These are phyloP conservation scores for Lepidurus arcticus DNA, from an alignment of 1,140 invertebrate genomes.

Conservation along the genomic window DNA sequence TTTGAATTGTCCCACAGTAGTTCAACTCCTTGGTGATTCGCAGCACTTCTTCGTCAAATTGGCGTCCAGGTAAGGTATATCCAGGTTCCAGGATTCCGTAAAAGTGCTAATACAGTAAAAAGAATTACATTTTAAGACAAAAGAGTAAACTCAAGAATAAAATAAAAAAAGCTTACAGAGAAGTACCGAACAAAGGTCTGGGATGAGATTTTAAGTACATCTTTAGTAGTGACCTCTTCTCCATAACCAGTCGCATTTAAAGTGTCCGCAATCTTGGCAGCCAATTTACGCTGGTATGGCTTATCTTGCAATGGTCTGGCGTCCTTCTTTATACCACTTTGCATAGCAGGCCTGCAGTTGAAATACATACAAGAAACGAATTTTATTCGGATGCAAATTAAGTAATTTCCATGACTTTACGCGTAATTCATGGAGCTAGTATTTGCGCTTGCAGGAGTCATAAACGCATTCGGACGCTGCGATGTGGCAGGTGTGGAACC, in stretches of 20 bases:
- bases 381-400: neutral
- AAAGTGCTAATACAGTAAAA: neutral
- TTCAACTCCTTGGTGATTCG: neutral
- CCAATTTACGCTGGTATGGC: neutral
- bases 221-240: neutral
- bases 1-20: neutral
- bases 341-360: neutral
- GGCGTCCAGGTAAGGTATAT: neutral
- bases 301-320: neutral
- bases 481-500: neutral
- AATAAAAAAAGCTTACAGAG: neutral
- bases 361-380: neutral
- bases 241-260: neutral
- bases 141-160: neutral
- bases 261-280: neutral
- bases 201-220: neutral
- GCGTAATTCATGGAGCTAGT: neutral
- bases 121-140: neutral
- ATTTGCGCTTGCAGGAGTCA: neutral
- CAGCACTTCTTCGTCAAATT: neutral
- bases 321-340: neutral
- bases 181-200: neutral
- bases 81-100: neutral
- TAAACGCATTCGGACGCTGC: neutral
- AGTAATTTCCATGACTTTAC: neutral